Percentiles rank a stretch among this genome's conserved stretches.
phyloP scores from a whole-genome alignment of 2,888 invertebrate species.

The Ornithoptera priamus region DNA sequence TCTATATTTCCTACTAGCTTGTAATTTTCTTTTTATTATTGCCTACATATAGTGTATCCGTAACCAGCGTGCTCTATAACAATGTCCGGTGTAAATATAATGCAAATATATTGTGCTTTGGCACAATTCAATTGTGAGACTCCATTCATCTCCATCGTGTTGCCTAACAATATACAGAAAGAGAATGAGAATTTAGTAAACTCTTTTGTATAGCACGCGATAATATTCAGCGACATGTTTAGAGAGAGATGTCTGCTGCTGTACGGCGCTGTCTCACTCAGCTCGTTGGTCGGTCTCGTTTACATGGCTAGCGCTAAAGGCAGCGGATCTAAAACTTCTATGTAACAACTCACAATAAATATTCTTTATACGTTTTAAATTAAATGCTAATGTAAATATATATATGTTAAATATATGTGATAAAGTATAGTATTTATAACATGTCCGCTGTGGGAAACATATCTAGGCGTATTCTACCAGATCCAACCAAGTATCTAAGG shows the following conservation, averaged over 20 bases:
- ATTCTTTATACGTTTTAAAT: not conserved
- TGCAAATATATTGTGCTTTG: not conserved
- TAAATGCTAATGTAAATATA: constrained; percentile 1
- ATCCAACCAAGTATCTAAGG: not conserved
- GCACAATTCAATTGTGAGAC: too few species aligned
- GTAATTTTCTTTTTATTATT: not conserved
- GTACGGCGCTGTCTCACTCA: not conserved
- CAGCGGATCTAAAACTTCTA: not conserved
- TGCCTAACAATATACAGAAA: not conserved
- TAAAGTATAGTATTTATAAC: constrained; percentile 1
- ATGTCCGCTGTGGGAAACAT: not conserved
- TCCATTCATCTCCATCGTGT: not conserved
- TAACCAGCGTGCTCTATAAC: not conserved
- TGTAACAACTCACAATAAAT: not conserved
- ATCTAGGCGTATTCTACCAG: not conserved
- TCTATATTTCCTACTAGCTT: not conserved
- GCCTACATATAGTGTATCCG: not conserved
- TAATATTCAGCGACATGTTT: not conserved
- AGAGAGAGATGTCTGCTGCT: not conserved
- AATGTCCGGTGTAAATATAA: not conserved
- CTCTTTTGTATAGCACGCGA: too few species aligned
- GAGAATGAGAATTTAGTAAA: not conserved
- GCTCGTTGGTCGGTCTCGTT: not conserved
- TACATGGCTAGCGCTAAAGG: not conserved
- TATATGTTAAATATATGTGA: constrained; percentile 5